Evolutionary conservation across 2,113 vertebrate species (phyloP), one percentile per base, ranked within the genome.

Genomic region (Eubucco bourcierii): DNA sequence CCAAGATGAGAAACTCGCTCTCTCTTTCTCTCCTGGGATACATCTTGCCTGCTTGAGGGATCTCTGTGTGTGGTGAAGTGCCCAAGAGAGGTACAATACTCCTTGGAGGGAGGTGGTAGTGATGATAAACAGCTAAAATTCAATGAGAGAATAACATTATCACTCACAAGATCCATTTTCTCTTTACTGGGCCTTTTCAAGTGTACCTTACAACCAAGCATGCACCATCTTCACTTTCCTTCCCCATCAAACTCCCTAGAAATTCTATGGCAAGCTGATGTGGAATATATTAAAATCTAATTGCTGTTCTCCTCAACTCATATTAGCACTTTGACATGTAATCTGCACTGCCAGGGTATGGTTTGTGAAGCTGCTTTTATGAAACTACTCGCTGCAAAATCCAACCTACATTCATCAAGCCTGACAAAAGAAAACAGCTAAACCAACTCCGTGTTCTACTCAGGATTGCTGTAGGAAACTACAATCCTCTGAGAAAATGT

Each of bases 401-500:
- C 71, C 18, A 29, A 24, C 37, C 12, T 60, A 24, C 27, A 28
- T 81, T 52, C 20, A 68, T 87, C 81, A 87, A 44, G 10, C 15
- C 31, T 56, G 60, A 90, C 39, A 85, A 84, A 84, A 73, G 71
- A 37, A 52, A 60, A 60, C 13, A 52, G 6, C 50, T 24, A 23
- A 64, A 27, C 24, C 23, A 84, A 14, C 10, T 50, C 33, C 31
- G 4, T n/a, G 18, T 59, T 76, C 39, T 41, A 18, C n/a, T 92
- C 64, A 67, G 58, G 91, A 83, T 18, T 88, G 56, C 53, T 88
- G 34, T 44, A 91, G 53, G 64, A 77, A 61, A 77, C 61, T n/a
- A 12, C 53, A 44, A 53, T 87, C 75, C 58, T 94, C 2, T 1
- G 76, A 94, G 56, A 87, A 94, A 90, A 90, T 72, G 83, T 53